These are phyloP conservation scores for Aethes cnicana DNA, from an alignment of 2,888 invertebrate genomes.

Conservation along the genomic window DNA sequence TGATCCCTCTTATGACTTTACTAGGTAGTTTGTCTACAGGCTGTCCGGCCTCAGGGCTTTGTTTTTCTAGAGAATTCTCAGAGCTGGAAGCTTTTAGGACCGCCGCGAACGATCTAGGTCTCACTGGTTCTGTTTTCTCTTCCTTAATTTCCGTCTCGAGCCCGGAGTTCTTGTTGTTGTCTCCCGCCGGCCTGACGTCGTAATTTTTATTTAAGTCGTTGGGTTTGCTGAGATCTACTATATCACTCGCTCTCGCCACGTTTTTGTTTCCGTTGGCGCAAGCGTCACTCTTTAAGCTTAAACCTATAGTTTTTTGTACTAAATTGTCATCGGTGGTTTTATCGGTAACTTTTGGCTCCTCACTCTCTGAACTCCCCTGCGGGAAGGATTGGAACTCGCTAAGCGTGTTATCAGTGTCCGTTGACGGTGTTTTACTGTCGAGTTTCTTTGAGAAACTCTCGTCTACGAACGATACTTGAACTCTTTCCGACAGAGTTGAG, in stretches of 20 bases:
- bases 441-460: slow-evolving; percentile 73
- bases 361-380: slow-evolving; percentile 47
- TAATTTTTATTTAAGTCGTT: slow-evolving; percentile 64
- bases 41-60: slow-evolving; percentile 67
- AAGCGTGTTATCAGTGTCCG: slow-evolving; percentile 73
- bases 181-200: slow-evolving; percentile 39
- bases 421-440: slow-evolving; percentile 74
- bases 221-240: slow-evolving; percentile 69
- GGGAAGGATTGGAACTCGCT: slow-evolving; percentile 73
- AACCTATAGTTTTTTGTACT: slow-evolving; percentile 78
- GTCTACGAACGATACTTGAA: slow-evolving; percentile 73
- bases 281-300: slow-evolving; percentile 64
- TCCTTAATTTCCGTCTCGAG: slow-evolving; percentile 35
- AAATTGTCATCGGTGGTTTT: slow-evolving; percentile 74
- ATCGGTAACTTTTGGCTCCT: slow-evolving; percentile 59
- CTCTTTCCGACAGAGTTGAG: slow-evolving; percentile 72
- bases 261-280: slow-evolving; percentile 49
- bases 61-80: slow-evolving; percentile 69
- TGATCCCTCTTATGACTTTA: slow-evolving; percentile 82
- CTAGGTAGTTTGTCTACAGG: slow-evolving; percentile 77
- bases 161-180: slow-evolving; percentile 35
- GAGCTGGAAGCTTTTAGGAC: slow-evolving; percentile 72
- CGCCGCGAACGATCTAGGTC: slow-evolving; percentile 71
- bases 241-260: slow-evolving; percentile 54
- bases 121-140: slow-evolving; percentile 49